Percentiles rank a stretch among this genome's conserved stretches.
phyloP scores from a whole-genome alignment of 2,888 invertebrate species.

The Lymantria dispar region DNA sequence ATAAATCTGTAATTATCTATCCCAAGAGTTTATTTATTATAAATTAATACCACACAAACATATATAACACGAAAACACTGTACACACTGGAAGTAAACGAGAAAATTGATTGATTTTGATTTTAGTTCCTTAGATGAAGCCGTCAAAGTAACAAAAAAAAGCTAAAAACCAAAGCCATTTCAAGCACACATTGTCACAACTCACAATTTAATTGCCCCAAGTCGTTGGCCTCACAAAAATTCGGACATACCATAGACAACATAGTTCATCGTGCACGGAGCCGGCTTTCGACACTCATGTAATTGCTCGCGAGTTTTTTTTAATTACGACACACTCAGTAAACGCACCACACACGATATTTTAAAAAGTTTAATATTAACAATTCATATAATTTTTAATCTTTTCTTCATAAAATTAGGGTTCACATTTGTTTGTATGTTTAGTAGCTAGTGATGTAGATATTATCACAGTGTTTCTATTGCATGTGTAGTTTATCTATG shows the following conservation, averaged over 20 bases:
- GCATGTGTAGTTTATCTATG: slow-evolving; percentile 42
- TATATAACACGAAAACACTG: too few relatives aligned
- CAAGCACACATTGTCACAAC: slow-evolving; percentile 6
- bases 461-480: slow-evolving; percentile 42
- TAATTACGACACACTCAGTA: slow-evolving; percentile 51
- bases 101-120: too few relatives aligned
- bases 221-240: slow-evolving; percentile 45
- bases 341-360: slow-evolving; percentile 37
- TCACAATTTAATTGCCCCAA: slow-evolving; percentile 9
- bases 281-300: slow-evolving; percentile 39
- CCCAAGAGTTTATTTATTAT: too few relatives aligned
- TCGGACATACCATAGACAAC: slow-evolving; percentile 40
- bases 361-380: slow-evolving; percentile 19
- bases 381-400: neutral
- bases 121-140: too few relatives aligned
- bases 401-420: neutral
- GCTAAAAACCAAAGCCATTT: neutral
- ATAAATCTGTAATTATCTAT: too few relatives aligned
- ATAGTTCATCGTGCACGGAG: slow-evolving; percentile 39
- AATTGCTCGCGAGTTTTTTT: slow-evolving; percentile 40
- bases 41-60: too few relatives aligned
- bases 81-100: too few relatives aligned
- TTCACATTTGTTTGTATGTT: slow-evolving; percentile 5
- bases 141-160: neutral
- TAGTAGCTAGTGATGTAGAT: slow-evolving; percentile 31